phyloP scores from a whole-genome alignment of 2,797 vertebrate genomes.

The Peromyscus nudipes region DNA sequence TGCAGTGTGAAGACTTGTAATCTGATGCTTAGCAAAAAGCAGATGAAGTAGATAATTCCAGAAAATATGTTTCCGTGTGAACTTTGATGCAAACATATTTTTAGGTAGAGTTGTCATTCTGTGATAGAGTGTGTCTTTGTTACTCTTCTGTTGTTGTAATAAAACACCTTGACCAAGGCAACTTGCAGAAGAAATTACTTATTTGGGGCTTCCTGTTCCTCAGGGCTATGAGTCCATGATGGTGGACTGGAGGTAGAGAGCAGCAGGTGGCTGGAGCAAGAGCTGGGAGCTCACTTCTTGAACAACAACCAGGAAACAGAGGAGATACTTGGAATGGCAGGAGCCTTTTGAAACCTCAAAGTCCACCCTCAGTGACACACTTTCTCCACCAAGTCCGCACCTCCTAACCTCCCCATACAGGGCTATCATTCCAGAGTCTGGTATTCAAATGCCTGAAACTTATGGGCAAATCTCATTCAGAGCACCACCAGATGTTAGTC shows the following conservation, averaged over 20 bases:
- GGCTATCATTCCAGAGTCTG: neutral
- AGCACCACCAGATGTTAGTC: neutral
- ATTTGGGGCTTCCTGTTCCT: neutral
- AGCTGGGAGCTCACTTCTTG: neutral
- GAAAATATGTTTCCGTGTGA: neutral
- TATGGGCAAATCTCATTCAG: neutral
- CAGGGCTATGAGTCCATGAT: neutral
- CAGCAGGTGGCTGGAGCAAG: neutral
- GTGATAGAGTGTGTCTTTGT: neutral
- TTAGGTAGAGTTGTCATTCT: neutral
- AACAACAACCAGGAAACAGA: neutral
- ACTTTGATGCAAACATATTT: constrained; percentile 24
- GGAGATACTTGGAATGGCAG: neutral
- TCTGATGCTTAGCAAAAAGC: constrained; percentile 10
- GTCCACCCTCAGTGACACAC: neutral
- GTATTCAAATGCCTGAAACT: neutral
- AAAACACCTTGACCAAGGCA: neutral
- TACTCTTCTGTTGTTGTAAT: neutral
- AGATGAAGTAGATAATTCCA: neutral
- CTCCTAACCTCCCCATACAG: neutral
- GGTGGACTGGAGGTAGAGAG: neutral
- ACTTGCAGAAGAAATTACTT: neutral
- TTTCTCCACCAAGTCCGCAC: neutral
- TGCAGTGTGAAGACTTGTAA: neutral
- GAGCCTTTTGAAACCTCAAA: neutral